Percentiles rank a stretch among this genome's conserved stretches.
Conservation (phyloP, 2,888 invertebrate species). For the Pyrrhosoma nymphula region DNA sequence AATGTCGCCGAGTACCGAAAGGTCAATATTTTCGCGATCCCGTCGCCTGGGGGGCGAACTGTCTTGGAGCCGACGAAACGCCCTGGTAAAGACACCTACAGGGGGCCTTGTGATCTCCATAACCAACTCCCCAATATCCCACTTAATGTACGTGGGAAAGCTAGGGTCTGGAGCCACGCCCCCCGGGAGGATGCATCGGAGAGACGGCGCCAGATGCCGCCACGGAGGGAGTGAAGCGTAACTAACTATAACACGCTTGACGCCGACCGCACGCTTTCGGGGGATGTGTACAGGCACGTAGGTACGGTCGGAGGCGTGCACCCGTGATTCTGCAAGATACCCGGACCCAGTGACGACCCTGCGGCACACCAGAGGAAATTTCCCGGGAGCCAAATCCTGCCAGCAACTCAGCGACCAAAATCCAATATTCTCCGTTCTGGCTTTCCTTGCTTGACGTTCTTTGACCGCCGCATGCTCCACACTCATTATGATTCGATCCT, state of each 20-base stretch:
- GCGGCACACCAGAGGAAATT: background rate
- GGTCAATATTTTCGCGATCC: conserved; percentile 9
- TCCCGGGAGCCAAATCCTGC: background rate
- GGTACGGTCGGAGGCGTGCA: background rate
- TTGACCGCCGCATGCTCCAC: background rate
- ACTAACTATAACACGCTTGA: background rate
- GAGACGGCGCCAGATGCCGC: background rate
- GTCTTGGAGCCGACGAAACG: background rate
- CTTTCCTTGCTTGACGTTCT: background rate
- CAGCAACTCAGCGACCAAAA: background rate
- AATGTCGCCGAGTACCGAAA: background rate
- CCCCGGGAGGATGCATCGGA: background rate
- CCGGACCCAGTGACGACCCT: background rate
- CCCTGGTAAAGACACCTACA: background rate
- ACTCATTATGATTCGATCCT: background rate
- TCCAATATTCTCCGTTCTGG: background rate
- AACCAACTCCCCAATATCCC: background rate
- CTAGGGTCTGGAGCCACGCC: background rate
- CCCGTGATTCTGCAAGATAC: background rate
- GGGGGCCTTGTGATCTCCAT: background rate
- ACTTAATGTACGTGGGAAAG: background rate
- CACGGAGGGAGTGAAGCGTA: background rate
- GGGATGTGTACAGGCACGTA: too few relatives aligned
- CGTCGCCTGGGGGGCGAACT: background rate
- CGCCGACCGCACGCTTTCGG: background rate